Conservation (phyloP, 2,797 vertebrate genomes). For the Tadarida brasiliensis region DNA sequence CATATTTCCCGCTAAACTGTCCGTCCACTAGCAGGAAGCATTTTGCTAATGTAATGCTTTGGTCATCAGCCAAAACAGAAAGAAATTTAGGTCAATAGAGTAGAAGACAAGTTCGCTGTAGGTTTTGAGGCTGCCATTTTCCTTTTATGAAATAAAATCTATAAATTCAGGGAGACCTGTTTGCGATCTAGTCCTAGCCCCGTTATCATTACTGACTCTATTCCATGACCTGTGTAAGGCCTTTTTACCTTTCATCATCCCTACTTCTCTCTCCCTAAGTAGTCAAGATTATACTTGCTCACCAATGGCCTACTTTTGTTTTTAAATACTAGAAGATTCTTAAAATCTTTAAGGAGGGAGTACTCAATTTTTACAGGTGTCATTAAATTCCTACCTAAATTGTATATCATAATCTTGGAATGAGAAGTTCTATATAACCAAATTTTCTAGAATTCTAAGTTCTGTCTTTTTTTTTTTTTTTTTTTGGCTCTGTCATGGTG, state of each 20-base stretch:
- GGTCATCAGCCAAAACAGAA: conserved; percentile 64
- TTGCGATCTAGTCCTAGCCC: neutral
- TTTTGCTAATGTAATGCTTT: conserved; percentile 69
- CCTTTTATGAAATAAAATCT: conserved; percentile 56
- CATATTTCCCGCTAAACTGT: conserved; percentile 61
- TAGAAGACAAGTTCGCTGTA: neutral
- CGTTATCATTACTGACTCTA: neutral
- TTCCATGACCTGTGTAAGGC: neutral
- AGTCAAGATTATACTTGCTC: neutral
- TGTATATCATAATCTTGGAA: neutral
- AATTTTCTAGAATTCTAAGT: conserved; percentile 24
- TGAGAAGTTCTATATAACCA: neutral
- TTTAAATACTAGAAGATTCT: conserved; percentile 29
- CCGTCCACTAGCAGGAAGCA: neutral
- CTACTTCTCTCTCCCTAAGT: neutral
- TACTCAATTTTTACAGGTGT: neutral
- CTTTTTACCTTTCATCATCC: neutral
- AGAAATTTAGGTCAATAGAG: conserved; percentile 71
- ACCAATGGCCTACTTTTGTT: neutral
- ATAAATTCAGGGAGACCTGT: neutral
- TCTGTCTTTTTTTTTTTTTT: neutral
- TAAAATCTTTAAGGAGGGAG: conserved; percentile 37
- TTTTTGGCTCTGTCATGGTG: neutral
- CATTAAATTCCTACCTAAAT: neutral
- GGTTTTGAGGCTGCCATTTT: conserved; percentile 17